phyloP scores from a whole-genome alignment of 2,797 vertebrate genomes.

The Anniella stebbinsi region DNA sequence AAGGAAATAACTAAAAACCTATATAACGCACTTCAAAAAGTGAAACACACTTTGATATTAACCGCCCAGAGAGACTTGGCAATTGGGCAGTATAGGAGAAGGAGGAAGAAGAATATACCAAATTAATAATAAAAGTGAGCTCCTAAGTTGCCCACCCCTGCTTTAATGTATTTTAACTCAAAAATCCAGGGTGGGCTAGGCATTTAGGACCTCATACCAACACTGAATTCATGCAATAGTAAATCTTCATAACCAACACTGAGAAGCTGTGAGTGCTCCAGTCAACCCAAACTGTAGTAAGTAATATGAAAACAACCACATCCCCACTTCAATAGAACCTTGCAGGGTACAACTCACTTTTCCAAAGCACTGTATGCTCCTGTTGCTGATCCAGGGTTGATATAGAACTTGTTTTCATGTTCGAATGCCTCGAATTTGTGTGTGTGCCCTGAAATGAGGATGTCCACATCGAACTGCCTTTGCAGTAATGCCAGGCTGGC shows the following conservation, averaged over 20 bases:
- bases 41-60: too few species aligned
- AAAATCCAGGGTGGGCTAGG: background rate
- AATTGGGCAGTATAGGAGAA: too few species aligned
- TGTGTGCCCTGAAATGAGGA: conserved; percentile 98
- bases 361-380: conserved; percentile 97
- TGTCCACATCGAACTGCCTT: conserved; percentile 97
- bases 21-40: too few species aligned
- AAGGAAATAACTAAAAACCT: background rate
- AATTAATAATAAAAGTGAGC: too few species aligned
- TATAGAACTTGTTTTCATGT: conserved; percentile 99
- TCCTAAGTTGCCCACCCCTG: too few species aligned
- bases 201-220: background rate
- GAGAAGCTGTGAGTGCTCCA: too few species aligned
- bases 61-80: too few species aligned
- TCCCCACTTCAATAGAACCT: background rate
- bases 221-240: background rate
- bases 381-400: conserved; percentile 97
- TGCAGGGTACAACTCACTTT: conserved; percentile 81
- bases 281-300: background rate
- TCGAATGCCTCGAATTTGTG: conserved; percentile 99
- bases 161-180: background rate
- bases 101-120: too few species aligned
- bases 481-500: conserved; percentile 96
- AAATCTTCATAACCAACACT: background rate
- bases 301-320: too few species aligned